Conservation (phyloP, 2,113 vertebrate species). For the Campylomormyrus numenius region DNA sequence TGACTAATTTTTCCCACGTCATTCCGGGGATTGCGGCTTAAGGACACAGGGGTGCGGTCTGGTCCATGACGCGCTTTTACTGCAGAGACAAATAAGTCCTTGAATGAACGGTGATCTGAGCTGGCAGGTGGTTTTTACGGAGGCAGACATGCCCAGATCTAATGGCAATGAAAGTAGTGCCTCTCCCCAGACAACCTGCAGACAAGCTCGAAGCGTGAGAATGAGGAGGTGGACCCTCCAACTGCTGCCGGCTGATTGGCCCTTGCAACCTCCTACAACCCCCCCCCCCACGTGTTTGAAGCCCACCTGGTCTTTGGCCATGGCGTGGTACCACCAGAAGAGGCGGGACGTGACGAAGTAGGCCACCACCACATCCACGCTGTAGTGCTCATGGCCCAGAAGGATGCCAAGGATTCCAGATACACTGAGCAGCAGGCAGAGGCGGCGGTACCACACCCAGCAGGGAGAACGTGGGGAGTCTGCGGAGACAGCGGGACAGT, state of each 20-base stretch:
- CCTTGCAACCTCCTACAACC: background rate
- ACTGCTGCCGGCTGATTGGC: background rate
- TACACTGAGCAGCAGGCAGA: constrained; percentile 82
- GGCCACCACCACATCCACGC: constrained; percentile 81
- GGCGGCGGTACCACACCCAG: constrained; percentile 72
- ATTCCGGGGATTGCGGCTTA: background rate
- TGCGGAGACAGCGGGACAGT: constrained; percentile 33
- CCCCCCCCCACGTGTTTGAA: background rate
- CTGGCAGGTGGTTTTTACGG: background rate
- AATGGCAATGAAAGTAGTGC: background rate
- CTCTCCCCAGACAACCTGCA: background rate
- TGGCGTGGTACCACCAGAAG: constrained; percentile 94
- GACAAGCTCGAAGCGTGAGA: background rate
- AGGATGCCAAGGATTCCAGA: constrained; percentile 83
- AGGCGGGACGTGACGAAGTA: constrained; percentile 81
- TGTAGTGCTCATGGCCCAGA: constrained; percentile 88
- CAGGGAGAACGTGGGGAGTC: constrained; percentile 82
- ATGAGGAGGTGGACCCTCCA: background rate
- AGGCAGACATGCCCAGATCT: background rate
- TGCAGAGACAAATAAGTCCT: background rate
- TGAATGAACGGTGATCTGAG: background rate
- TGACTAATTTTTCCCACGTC: background rate
- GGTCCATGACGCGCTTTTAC: background rate
- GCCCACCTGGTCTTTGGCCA: constrained; percentile 84
- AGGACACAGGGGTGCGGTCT: background rate